Conservation (phyloP, 2,797 vertebrate species). For the Labeo calbasu region DNA sequence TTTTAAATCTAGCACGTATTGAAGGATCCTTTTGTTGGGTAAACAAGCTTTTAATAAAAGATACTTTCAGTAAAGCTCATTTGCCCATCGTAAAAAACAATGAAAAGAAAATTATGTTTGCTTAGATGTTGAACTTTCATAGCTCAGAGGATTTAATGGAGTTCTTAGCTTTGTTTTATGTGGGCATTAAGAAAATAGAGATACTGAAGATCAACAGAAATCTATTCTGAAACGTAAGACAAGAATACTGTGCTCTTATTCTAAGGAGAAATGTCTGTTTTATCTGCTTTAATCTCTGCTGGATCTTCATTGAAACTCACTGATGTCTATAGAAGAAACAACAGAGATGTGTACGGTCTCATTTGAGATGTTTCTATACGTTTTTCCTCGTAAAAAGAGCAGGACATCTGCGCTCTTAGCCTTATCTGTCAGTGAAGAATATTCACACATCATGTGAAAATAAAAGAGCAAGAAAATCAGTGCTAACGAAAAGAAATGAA, state of each 20-base stretch:
- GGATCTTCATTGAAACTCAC: background rate
- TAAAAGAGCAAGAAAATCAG: background rate
- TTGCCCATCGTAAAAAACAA: background rate
- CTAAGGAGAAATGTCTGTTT: background rate
- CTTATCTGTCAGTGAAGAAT: background rate
- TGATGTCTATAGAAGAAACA: background rate
- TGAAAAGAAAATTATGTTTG: background rate
- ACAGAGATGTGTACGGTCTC: background rate
- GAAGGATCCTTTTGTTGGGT: background rate
- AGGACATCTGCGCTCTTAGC: background rate
- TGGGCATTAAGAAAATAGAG: background rate
- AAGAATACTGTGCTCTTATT: background rate
- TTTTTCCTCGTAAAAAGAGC: background rate
- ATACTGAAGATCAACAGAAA: background rate
- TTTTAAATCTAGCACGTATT: background rate
- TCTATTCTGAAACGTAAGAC: background rate
- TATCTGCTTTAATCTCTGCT: background rate
- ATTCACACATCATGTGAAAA: background rate
- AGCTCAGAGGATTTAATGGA: background rate
- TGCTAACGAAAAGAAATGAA: background rate
- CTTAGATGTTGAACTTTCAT: background rate
- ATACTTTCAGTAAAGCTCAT: background rate
- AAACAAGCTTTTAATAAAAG: background rate
- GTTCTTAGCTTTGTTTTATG: background rate
- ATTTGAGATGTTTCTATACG: background rate